Evolutionary conservation across 1,140 invertebrate genomes (phyloP).

Genomic region (Sesamia nonagrioides): DNA sequence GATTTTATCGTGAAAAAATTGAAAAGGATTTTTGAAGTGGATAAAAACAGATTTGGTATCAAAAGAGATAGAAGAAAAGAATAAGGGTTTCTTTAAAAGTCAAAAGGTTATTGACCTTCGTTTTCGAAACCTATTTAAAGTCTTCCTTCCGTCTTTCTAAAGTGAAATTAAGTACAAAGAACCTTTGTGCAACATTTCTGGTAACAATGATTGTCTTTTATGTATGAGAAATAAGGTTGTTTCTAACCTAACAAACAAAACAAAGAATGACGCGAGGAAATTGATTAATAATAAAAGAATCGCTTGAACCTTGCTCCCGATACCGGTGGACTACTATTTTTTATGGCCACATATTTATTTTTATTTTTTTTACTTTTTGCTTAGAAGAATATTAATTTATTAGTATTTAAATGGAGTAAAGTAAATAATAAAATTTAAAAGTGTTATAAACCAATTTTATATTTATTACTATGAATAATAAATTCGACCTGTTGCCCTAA

Average conservation of each 20-base stretch:
- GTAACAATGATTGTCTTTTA: not conserved
- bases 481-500: constrained; percentile 17
- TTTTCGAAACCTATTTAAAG: constrained; percentile 30
- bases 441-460: not conserved
- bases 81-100: constrained; percentile 48
- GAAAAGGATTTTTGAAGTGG: not conserved
- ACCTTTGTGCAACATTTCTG: not conserved
- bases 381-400: too few relatives aligned
- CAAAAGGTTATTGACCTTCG: constrained; percentile 66
- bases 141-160: constrained; percentile 18
- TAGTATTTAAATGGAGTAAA: too few relatives aligned
- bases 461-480: not conserved
- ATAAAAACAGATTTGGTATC: not conserved
- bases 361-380: too few relatives aligned
- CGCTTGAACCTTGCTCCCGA: too few relatives aligned
- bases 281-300: too few relatives aligned
- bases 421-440: too few relatives aligned
- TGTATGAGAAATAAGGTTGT: not conserved
- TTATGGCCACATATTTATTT: too few relatives aligned
- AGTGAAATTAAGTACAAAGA: not conserved
- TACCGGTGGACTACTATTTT: too few relatives aligned
- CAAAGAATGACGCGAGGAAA: not conserved
- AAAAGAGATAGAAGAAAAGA: constrained; percentile 24
- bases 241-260: constrained; percentile 8
- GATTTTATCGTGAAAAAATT: not conserved